phyloP scores from a whole-genome alignment of 2,113 vertebrate genomes.

The Polypterus senegalus region DNA sequence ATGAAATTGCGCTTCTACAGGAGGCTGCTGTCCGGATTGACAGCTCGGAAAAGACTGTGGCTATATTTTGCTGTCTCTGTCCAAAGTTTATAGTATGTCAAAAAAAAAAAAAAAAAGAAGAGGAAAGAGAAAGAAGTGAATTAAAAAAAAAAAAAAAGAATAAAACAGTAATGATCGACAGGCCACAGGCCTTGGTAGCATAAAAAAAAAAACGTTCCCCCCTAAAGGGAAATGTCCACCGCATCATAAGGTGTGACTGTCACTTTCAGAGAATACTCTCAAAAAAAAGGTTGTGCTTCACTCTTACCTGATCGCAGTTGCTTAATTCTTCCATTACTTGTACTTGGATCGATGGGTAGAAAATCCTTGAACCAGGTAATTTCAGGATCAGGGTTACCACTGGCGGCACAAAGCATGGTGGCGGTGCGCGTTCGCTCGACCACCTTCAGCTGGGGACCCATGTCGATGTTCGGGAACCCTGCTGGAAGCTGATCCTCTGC shows the following conservation, averaged over 20 bases:
- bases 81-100: background rate
- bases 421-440: conserved; percentile 89
- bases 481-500: conserved; percentile 90
- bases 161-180: too few species aligned
- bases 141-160: too few species aligned
- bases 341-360: conserved; percentile 82
- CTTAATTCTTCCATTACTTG: conserved; percentile 87
- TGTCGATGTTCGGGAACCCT: conserved; percentile 93
- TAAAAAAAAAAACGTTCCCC: too few species aligned
- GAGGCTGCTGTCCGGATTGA: too few species aligned
- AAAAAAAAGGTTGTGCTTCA: background rate
- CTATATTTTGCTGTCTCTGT: too few species aligned
- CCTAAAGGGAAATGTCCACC: too few species aligned
- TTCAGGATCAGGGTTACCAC: conserved; percentile 90
- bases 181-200: too few species aligned
- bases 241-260: too few species aligned
- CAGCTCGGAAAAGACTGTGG: too few species aligned
- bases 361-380: conserved; percentile 99
- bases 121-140: background rate
- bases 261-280: too few species aligned
- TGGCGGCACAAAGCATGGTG: conserved; percentile 94
- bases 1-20: too few species aligned
- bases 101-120: conserved; percentile 29
- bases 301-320: conserved; percentile 86
- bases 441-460: conserved; percentile 95